These are phyloP conservation scores for Pampus argenteus DNA, from an alignment of 2,797 vertebrate species.

Conservation along the genomic window DNA sequence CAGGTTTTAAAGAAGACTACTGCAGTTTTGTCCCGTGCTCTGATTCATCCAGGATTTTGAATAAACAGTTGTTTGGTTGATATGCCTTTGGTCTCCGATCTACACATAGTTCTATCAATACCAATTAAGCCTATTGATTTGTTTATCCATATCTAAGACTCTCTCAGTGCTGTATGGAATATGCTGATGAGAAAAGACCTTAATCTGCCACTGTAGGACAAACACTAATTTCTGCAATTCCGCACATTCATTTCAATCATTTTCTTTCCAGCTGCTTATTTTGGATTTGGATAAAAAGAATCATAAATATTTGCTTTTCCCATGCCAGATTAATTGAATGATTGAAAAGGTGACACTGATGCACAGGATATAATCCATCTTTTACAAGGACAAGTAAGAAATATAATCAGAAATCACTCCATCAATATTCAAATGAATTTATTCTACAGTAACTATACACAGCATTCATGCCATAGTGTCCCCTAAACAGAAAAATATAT, in stretches of 20 bases:
- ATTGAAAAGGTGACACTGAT: neutral
- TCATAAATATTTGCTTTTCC: conserved; percentile 36
- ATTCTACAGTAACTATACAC: neutral
- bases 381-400: conserved; percentile 35
- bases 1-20: neutral
- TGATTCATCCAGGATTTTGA: conserved; percentile 10
- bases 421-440: conserved; percentile 26
- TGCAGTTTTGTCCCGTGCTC: neutral
- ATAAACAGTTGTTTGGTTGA: conserved; percentile 28
- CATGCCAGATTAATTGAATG: neutral
- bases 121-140: conserved; percentile 44
- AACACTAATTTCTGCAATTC: conserved; percentile 50
- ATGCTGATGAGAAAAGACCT: conserved; percentile 35
- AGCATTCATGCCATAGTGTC: neutral
- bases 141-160: conserved; percentile 9
- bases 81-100: conserved; percentile 45
- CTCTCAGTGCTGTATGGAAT: neutral
- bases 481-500: neutral
- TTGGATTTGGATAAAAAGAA: conserved; percentile 36
- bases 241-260: conserved; percentile 35
- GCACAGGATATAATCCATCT: neutral
- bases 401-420: conserved; percentile 7
- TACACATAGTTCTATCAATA: too few species aligned
- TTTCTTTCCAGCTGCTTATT: conserved; percentile 17
- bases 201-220: conserved; percentile 27